Conservation (phyloP, 2,888 invertebrate genomes). For the Sussaba pulchella region DNA sequence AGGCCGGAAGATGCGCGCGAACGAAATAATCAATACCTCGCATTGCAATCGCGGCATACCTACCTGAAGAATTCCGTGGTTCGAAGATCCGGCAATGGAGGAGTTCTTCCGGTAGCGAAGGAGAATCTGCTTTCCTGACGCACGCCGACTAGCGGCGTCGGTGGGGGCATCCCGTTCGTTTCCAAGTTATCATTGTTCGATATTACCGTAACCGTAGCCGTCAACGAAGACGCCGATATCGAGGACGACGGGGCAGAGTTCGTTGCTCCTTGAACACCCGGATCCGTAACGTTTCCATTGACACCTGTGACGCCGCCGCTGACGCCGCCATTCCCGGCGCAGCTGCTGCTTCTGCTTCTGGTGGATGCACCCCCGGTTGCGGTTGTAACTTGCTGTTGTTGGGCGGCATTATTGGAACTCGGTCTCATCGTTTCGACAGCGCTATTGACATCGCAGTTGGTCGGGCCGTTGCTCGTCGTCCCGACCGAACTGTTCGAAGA, state of each 20-base stretch:
- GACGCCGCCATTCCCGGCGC: background rate
- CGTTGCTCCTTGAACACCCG: slow-evolving; percentile 56
- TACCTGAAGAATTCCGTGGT: slow-evolving; percentile 87
- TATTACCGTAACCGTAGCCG: slow-evolving; percentile 9
- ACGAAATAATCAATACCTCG: background rate
- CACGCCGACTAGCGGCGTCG: slow-evolving; percentile 82
- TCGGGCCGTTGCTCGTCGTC: slow-evolving; percentile 58
- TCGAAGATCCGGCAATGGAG: slow-evolving; percentile 87
- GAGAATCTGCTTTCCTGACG: slow-evolving; percentile 87
- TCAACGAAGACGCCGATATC: slow-evolving; percentile 45
- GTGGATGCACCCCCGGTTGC: background rate
- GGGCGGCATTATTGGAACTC: slow-evolving; percentile 45
- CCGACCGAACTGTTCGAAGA: slow-evolving; percentile 64
- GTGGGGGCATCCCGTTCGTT: slow-evolving; percentile 82
- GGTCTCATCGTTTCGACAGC: slow-evolving; percentile 53
- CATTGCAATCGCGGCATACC: slow-evolving; percentile 63
- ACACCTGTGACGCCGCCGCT: slow-evolving; percentile 34
- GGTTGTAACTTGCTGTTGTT: slow-evolving; percentile 42
- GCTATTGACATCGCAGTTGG: slow-evolving; percentile 63
- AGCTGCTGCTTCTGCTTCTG: no score
- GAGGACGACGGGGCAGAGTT: slow-evolving; percentile 61
- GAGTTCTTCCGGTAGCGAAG: slow-evolving; percentile 86
- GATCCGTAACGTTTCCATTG: slow-evolving; percentile 49
- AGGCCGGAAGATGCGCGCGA: background rate
- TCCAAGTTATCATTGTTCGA: slow-evolving; percentile 64